Evolutionary conservation across 2,797 vertebrate genomes (phyloP).

Genomic region (Numenius phaeopus): DNA sequence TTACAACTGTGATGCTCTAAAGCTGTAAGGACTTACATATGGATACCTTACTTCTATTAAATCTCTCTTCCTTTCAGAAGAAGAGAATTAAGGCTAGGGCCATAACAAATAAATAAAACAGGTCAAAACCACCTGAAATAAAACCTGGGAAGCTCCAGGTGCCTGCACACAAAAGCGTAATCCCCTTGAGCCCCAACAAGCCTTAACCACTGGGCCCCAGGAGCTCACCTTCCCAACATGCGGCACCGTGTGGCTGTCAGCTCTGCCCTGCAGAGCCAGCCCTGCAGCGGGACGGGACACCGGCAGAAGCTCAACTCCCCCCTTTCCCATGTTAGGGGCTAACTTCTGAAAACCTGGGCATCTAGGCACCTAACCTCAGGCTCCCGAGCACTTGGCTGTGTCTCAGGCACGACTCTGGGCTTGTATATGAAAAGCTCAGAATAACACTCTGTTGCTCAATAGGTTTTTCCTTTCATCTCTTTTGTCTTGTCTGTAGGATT

Average conservation of each 20-base stretch:
- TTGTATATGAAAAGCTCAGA: background rate
- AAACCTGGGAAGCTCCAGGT: background rate
- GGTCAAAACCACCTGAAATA: background rate
- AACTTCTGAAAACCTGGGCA: background rate
- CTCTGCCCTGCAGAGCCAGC: background rate
- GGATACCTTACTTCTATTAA: background rate
- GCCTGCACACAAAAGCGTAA: rapidly evolving
- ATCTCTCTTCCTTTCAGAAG: background rate
- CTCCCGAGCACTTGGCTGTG: background rate
- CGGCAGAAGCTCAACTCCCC: rapidly evolving
- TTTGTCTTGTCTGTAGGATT: background rate
- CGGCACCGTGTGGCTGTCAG: rapidly evolving
- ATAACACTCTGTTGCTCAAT: background rate
- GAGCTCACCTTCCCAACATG: rapidly evolving
- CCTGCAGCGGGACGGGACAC: rapidly evolving
- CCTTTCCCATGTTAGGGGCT: rapidly evolving
- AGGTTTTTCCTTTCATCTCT: background rate
- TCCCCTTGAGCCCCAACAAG: background rate
- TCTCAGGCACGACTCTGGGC: background rate
- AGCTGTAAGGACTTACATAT: background rate
- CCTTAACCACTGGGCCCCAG: rapidly evolving
- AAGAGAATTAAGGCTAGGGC: background rate
- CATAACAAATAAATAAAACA: background rate
- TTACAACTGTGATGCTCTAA: background rate
- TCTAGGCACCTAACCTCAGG: background rate